A percentile compares a stretch with the other conserved stretches of the same genome.
Evolutionary conservation across 92 coral and sea anemone species (phyloP).

Genomic region (Desmophyllum pertusum): DNA sequence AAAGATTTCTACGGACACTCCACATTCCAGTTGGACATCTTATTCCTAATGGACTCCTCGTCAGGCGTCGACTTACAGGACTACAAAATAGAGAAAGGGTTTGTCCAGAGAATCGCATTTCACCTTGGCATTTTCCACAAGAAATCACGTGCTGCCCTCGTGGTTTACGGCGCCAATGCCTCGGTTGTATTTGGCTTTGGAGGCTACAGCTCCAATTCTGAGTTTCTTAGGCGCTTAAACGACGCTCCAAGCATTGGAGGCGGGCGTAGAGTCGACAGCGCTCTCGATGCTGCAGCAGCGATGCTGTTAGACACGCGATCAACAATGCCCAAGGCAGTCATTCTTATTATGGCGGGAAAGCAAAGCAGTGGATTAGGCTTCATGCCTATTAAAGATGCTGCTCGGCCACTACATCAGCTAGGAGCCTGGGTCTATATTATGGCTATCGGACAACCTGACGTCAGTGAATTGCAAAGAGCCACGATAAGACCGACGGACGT

Average conservation of each 20-base stretch:
- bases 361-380: conserved; percentile 38
- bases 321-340: conserved; percentile 49
- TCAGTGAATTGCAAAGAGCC: conserved; percentile 31
- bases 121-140: conserved; percentile 61
- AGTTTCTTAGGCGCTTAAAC: conserved; percentile 43
- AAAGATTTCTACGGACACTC: conserved; percentile 33
- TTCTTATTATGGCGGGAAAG: conserved; percentile 50
- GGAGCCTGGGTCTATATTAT: conserved; percentile 60
- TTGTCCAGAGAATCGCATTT: conserved; percentile 53
- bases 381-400: conserved; percentile 33
- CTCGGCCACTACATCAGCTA: conserved; percentile 36
- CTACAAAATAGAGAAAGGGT: conserved; percentile 51
- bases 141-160: conserved; percentile 64
- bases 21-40: conserved; percentile 39
- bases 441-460: conserved; percentile 40
- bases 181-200: conserved; percentile 41
- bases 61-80: conserved; percentile 47
- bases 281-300: conserved; percentile 56
- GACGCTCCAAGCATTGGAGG: conserved; percentile 54
- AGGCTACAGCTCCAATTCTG: conserved; percentile 40
- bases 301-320: conserved; percentile 40
- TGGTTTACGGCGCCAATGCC: conserved; percentile 62
- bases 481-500: conserved; percentile 33
- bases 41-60: conserved; percentile 61
- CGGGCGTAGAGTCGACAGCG: conserved; percentile 53